Base-by-base conservation (phyloP, 2,888 invertebrate species). In the Aspidiotus rigidus region DNA sequence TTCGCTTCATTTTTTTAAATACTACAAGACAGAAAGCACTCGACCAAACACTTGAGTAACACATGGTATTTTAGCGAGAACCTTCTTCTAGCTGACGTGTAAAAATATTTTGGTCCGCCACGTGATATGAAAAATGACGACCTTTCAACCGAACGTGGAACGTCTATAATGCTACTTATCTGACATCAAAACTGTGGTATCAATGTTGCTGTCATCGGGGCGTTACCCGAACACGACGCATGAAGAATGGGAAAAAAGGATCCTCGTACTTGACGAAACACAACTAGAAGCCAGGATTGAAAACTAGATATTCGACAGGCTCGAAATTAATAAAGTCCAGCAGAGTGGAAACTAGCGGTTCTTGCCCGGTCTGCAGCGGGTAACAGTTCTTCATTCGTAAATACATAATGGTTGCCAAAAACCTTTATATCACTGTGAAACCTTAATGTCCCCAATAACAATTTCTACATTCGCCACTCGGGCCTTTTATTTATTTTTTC, bases 361-460 rank as follows among this genome's bases (percentile, higher is more conserved):
- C 16, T 63, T 44, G 62, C 40, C 63, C 63, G 7, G n/a, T 60
- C 57, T 17, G 17, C 57, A 8, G 11, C 66, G 44, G 42, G 28
- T 41, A 57, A 57, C 59, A 57, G 59, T 67, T 40, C 55, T 60
- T 28, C 60, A 67, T 13, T 60, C 42, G 28, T 39, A 49, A 39
- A 53, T 44, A 67, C 40, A 56, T 49, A 67, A 57, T 57, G 44
- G 57, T 66, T 17, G 17, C 44, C 67, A 59, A 67, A 67, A 67
- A 17, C 59, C 53, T 67, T 67, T 28, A 28, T 39, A 44, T 49
- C 57, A 59, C 60, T 57, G 57, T 59, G 41, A 67, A 67, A 67
- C 67, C 60, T 57, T 67, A 67, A 67, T 67, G 67, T 67, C 67
- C 60, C 67, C 67, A 67, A 67, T 67, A 67, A 67, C 60, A 67